These are phyloP conservation scores for Microtus pennsylvanicus DNA, from an alignment of 2,113 vertebrate species.

Conservation along the genomic window DNA sequence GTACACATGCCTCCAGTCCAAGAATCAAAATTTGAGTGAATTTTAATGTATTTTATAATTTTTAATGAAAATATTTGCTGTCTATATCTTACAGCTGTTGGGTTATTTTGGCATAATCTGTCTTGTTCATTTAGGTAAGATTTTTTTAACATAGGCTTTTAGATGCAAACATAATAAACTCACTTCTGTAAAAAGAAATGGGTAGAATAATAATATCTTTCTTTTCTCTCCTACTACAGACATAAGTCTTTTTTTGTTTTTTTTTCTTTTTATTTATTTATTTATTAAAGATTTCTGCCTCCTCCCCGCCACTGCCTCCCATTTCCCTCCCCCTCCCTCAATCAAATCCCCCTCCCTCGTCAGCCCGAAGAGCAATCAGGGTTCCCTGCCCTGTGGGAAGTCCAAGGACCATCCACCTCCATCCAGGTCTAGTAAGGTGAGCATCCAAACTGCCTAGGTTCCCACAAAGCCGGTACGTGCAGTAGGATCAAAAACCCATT, in stretches of 20 bases:
- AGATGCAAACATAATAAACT: background rate
- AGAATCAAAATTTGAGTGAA: background rate
- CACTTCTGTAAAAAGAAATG: background rate
- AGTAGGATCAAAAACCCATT: no score
- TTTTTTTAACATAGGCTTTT: background rate
- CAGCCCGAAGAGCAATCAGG: no score
- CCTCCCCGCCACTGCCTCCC: no score
- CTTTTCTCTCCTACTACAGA: background rate
- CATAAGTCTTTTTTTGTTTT: background rate
- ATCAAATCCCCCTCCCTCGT: no score
- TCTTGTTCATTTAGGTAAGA: background rate
- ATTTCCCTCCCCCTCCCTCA: no score
- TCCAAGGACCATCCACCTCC: no score
- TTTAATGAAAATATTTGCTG: slow-evolving; percentile 18
- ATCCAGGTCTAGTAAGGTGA: no score
- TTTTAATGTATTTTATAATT: background rate
- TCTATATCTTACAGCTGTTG: background rate
- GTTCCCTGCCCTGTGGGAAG: no score
- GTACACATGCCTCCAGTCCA: background rate
- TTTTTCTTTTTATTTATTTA: no score
- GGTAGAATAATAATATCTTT: background rate
- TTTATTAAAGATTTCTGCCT: no score
- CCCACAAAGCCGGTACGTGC: no score
- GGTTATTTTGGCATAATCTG: background rate
- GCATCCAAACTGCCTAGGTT: no score